phyloP scores from a whole-genome alignment of 2,113 vertebrate species.

The Cephalopterus ornatus region DNA sequence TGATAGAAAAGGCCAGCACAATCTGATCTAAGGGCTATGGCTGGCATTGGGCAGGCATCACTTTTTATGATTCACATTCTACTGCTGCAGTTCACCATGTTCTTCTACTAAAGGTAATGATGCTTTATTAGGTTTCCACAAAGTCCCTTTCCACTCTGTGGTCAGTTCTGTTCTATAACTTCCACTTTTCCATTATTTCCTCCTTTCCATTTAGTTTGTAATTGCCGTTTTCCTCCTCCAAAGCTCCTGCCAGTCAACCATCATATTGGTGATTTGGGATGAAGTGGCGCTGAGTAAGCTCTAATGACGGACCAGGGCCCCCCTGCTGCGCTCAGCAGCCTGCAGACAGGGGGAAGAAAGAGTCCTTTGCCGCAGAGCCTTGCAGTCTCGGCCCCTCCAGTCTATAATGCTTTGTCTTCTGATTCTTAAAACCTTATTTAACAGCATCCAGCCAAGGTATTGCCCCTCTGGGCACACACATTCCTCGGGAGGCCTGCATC shows the following conservation, averaged over 20 bases:
- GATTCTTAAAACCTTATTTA: neutral
- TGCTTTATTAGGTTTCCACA: conserved; percentile 34
- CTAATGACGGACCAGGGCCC: neutral
- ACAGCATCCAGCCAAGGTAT: neutral
- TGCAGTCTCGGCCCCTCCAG: neutral
- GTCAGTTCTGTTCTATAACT: conserved; percentile 19
- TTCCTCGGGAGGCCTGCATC: neutral
- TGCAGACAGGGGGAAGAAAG: conserved; percentile 7
- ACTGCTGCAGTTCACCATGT: accelerated
- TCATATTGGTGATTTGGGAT: conserved; percentile 21
- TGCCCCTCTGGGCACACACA: neutral
- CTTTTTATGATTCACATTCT: neutral
- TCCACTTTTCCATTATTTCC: conserved; percentile 38
- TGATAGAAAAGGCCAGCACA: neutral
- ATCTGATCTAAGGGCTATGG: accelerated
- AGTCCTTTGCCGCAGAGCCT: neutral
- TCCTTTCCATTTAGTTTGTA: conserved; percentile 8
- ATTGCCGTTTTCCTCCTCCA: neutral
- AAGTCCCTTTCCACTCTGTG: conserved; percentile 22
- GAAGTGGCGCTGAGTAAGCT: neutral
- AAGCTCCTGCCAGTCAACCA: conserved; percentile 37
- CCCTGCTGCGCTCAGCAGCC: neutral
- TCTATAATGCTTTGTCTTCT: neutral
- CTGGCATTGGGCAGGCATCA: neutral
- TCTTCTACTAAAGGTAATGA: conserved; percentile 15